Percentiles rank a stretch among this genome's conserved stretches.
Evolutionary conservation across 1,140 invertebrate genomes (phyloP).

Genomic region (Drosophila pectinifera): DNA sequence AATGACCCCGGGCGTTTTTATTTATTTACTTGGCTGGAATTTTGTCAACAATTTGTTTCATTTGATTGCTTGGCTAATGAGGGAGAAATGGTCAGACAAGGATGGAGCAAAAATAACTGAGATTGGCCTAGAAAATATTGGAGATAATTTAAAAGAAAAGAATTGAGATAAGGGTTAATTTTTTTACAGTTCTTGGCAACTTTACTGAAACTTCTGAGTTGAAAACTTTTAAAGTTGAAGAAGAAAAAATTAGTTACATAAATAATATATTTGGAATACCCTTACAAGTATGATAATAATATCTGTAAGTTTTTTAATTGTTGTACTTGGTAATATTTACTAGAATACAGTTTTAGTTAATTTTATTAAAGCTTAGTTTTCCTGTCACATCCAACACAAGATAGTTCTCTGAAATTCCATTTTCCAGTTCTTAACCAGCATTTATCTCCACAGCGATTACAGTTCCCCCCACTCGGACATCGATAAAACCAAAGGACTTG

Average conservation of each 20-base stretch:
- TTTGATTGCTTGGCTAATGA: conserved; percentile 62
- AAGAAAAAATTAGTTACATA: no score
- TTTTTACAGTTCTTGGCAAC: neutral
- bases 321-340: neutral
- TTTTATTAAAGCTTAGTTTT: neutral
- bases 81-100: neutral
- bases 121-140: neutral
- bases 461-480: neutral
- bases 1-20: conserved; percentile 59
- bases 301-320: neutral
- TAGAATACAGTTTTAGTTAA: no score
- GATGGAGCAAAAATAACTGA: neutral
- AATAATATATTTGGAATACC: neutral
- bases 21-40: conserved; percentile 67
- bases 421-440: conserved; percentile 2
- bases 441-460: conserved; percentile 15
- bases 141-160: neutral
- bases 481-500: conserved; percentile 35
- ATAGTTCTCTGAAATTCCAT: neutral
- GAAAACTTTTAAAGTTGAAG: neutral
- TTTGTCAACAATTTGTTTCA: conserved; percentile 81
- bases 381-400: neutral
- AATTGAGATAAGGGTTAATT: neutral
- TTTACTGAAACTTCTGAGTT: no score
- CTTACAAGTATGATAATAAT: neutral